Evolutionary conservation across 1,140 invertebrate genomes (phyloP), one percentile per base, ranked within the genome.

Genomic region (Euwallacea fornicatus): DNA sequence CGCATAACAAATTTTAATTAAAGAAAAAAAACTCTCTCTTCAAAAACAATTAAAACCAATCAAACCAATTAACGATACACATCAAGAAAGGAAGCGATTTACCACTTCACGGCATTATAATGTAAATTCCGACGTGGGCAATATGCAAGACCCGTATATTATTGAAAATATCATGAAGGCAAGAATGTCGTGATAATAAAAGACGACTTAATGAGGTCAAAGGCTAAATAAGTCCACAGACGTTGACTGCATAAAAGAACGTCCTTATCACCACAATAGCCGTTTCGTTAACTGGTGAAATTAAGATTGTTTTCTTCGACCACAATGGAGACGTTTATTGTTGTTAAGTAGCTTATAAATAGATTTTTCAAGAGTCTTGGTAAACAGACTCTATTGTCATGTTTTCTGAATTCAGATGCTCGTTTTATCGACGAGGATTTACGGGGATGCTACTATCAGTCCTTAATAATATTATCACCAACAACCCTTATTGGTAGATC

Each of bases 151-250:
- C 64, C 64, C 64, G 64, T 58, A 66, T 66, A 53, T 58, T 64
- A 64, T 64, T 53, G 11, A 41, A 64, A 64, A 16, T 21, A 66
- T 53, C 21, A 33, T 33, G 21, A 33, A 66, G 64, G 42, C 50
- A 66, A 66, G 64, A 66, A 66, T 66, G 64, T 58, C 53, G 2
- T 66, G 64, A 66, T 66, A 66, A 56, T 56, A 66, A 66, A 58
- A 54, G 21, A 56, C 33, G 54, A 11, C 42, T 66, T 55, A 66
- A 54, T 54, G 64, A 66, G 64, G 64, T 58, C 64, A 66, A 55
- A 66, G 50, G 64, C 64, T 44, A 65, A 65, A 55, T 65, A 65
- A 54, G 63, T 53, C 63, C 47, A 59, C 50, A 58, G 41, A 55
- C 53, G 50, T 66, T 66, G 43, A 41, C 64, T 55, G 54, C 64